phyloP scores from a whole-genome alignment of 2,888 invertebrate genomes.

The Pristionchus fissidentatus region DNA sequence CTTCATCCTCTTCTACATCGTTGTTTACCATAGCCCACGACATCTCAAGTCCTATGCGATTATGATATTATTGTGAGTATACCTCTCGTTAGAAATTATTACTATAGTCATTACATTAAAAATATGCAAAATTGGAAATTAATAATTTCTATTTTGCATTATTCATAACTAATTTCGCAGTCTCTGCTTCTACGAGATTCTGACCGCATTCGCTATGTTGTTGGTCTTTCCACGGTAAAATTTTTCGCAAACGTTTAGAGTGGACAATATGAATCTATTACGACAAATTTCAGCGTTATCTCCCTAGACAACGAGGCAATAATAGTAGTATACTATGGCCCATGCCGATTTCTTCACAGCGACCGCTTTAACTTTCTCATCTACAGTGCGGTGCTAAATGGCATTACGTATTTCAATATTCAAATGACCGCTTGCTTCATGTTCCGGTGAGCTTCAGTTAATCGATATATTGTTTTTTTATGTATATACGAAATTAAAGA shows the following conservation, averaged over 20 bases:
- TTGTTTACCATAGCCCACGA: background rate
- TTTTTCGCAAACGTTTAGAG: background rate
- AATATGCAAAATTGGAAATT: no score
- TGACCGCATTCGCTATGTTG: background rate
- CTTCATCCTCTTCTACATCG: background rate
- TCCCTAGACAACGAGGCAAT: background rate
- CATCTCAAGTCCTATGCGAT: background rate
- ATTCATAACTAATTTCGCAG: background rate
- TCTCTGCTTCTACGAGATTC: background rate
- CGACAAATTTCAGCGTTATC: background rate
- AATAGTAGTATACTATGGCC: background rate
- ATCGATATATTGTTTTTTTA: no score
- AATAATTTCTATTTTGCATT: background rate
- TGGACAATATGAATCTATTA: no score
- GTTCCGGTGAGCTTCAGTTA: no score
- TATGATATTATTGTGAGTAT: background rate
- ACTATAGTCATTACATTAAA: no score
- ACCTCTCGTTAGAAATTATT: no score
- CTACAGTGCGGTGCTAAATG: background rate
- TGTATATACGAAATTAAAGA: no score
- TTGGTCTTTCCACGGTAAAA: background rate
- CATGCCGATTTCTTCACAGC: background rate
- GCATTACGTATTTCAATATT: background rate
- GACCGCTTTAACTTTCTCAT: background rate
- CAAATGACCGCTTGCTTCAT: background rate